Conservation (phyloP, 2,888 invertebrate genomes). For the Hanleya hanleyi region DNA sequence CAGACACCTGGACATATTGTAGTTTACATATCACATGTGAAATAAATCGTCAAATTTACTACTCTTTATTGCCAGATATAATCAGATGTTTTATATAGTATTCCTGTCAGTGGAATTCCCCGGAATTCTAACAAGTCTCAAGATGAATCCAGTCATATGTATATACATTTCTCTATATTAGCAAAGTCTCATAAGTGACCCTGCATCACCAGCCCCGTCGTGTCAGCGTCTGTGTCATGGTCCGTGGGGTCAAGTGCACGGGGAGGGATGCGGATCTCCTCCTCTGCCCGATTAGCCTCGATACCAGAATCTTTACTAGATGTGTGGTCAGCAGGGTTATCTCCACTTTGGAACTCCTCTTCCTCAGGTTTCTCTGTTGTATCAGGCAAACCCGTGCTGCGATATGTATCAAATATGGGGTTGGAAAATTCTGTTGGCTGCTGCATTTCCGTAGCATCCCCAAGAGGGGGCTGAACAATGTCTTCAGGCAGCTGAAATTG, state of each 20-base stretch:
- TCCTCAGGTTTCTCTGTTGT: not conserved
- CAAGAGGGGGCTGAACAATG: too few relatives aligned
- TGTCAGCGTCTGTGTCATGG: constrained; percentile 39
- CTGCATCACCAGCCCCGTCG: constrained; percentile 39
- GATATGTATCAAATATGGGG: not conserved
- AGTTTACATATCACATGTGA: too few relatives aligned
- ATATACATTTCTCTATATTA: too few relatives aligned
- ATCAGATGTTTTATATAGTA: too few relatives aligned
- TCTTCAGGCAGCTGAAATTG: too few relatives aligned
- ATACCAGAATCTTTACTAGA: constrained; percentile 4
- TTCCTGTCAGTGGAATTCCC: too few relatives aligned
- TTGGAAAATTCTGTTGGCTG: constrained; percentile 2
- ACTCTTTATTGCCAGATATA: too few relatives aligned
- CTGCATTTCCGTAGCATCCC: not conserved
- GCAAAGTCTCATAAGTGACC: constrained; percentile 28
- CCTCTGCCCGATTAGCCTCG: not conserved
- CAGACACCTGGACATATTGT: too few relatives aligned
- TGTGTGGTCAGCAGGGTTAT: not conserved
- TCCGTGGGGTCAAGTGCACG: constrained; percentile 41
- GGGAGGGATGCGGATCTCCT: constrained; percentile 13
- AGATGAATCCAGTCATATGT: too few relatives aligned
- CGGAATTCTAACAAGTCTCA: too few relatives aligned
- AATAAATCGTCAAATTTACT: too few relatives aligned
- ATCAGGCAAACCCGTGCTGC: not conserved
- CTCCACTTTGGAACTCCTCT: not conserved